Evolutionary conservation across 2,797 vertebrate genomes (phyloP), one percentile per base, ranked within the genome.

Genomic region (Siniperca obscura): DNA sequence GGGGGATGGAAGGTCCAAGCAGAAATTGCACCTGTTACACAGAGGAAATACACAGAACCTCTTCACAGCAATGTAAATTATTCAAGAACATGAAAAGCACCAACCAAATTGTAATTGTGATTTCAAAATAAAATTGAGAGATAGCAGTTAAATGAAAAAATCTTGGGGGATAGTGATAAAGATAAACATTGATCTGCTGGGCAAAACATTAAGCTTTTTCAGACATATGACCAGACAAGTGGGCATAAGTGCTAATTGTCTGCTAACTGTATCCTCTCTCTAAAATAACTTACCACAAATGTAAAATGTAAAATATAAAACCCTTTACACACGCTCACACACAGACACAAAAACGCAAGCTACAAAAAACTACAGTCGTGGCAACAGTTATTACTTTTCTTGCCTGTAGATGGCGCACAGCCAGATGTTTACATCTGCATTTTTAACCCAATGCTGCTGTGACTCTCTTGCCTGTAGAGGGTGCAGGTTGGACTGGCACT

Each of bases 361-460:
- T 30, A 27, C 2, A 59, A 36, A 42, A 22, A 50, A 10, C 5
- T 56, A 36, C 11, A 64, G 60, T 27, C 66, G 42, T 38, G 27
- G 3, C 0, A 64, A 14, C n/a, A 38, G n/a, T 34, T 59, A 3
- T 67, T 4, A 30, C 42, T 42, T 64, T 62, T 52, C 75, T 83
- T 67, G 73, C 61, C 60, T 78, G 68, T 17, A 66, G 61, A 77
- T 42, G 59, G 17, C 22, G 40, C 3, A 56, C 22, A 27, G 62
- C 19, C 70, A 56, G 53, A 71, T 40, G 57, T 60, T 46, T 44
- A 50, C 25, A 30, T 16, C 46, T 48, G 70, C 22, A 27, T 64
- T 48, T 46, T 30, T 57, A 42, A 42, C 36, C 34, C 76, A 46
- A 66, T 68, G 42, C 74, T 80, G 73, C 52, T 60, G 62, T 38